These are phyloP conservation scores for Craseonycteris thonglongyai DNA, from an alignment of 2,113 vertebrate species.

Conservation along the genomic window DNA sequence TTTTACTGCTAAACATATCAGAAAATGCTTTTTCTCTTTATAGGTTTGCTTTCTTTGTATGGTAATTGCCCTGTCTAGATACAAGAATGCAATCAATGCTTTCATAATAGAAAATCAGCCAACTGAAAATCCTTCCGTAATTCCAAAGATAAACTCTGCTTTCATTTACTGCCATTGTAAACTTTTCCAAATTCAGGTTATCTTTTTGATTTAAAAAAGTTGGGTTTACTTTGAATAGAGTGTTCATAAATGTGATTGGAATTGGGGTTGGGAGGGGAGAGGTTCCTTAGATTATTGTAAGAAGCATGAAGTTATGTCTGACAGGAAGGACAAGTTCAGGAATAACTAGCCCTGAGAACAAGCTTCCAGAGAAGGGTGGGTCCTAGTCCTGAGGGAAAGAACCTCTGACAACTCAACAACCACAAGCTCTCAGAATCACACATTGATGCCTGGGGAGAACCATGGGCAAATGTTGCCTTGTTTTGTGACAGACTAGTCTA, in stretches of 20 bases:
- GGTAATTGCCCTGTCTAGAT: constrained; percentile 40
- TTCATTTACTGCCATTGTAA: constrained; percentile 70
- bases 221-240: not conserved
- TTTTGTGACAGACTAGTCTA: not conserved
- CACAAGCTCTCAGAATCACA: not conserved
- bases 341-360: not conserved
- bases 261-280: not conserved
- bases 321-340: not conserved
- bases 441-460: not conserved
- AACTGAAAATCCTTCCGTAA: constrained; percentile 79
- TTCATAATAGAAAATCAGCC: constrained; percentile 70
- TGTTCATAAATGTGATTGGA: constrained; percentile 6
- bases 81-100: constrained; percentile 65
- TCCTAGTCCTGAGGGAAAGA: not conserved
- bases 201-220: constrained; percentile 19
- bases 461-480: not conserved
- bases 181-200: constrained; percentile 67
- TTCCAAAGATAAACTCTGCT: constrained; percentile 72
- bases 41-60: constrained; percentile 62
- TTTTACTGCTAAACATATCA: not conserved
- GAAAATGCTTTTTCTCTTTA: constrained; percentile 35
- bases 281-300: not conserved
- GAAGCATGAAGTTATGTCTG: not conserved
- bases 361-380: not conserved
- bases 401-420: not conserved